phyloP scores from a whole-genome alignment of 2,113 vertebrate species.

The Capricornis sumatraensis region DNA sequence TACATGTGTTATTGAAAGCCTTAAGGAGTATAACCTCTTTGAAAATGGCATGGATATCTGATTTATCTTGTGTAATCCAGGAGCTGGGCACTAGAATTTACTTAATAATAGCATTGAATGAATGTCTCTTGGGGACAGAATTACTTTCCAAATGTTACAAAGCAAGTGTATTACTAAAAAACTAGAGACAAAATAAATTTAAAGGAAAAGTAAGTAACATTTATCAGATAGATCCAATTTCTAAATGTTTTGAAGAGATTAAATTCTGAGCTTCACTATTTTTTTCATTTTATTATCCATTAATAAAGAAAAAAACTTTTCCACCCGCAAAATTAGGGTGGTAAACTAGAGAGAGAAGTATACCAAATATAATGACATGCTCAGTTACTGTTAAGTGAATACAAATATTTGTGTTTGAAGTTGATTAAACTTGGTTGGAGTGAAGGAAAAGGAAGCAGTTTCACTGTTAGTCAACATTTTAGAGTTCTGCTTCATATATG shows the following conservation, averaged over 20 bases:
- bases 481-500: neutral
- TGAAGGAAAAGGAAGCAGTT: neutral
- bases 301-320: neutral
- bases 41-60: constrained; percentile 29
- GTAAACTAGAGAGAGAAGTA: neutral
- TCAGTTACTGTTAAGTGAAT: neutral
- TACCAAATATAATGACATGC: neutral
- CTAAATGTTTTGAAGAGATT: neutral
- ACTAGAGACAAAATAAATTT: neutral
- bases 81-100: neutral
- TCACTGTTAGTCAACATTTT: neutral
- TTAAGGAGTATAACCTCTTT: neutral
- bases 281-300: neutral
- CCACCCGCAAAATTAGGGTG: neutral
- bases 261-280: neutral
- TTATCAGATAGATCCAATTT: neutral
- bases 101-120: neutral
- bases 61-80: neutral
- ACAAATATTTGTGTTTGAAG: neutral
- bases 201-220: neutral
- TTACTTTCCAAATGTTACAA: constrained; percentile 11
- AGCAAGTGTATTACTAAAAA: neutral
- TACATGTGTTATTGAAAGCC: neutral
- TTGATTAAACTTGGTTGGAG: neutral
- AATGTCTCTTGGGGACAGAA: neutral